Evolutionary conservation across 2,113 vertebrate species (phyloP).

Genomic region (Cochlearius cochlearius): DNA sequence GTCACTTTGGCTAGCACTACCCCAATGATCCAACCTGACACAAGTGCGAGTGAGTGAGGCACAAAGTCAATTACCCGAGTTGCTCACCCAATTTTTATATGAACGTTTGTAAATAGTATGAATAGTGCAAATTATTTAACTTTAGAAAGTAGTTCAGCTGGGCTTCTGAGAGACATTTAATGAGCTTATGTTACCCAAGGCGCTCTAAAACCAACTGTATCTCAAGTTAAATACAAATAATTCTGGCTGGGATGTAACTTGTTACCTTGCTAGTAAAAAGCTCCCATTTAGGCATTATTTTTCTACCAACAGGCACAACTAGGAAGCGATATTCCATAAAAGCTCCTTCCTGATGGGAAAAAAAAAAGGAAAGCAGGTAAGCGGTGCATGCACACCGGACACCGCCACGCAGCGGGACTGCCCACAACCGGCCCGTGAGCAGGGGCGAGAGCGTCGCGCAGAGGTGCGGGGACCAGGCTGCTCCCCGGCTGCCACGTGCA

Average conservation of each 20-base stretch:
- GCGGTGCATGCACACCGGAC: fast-evolving
- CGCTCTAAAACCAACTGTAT: background rate
- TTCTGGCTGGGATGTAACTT: background rate
- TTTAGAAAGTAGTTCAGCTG: background rate
- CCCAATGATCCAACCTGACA: background rate
- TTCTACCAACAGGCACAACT: background rate
- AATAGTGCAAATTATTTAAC: background rate
- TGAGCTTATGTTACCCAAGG: background rate
- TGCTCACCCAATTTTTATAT: background rate
- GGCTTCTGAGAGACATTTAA: background rate
- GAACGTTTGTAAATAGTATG: background rate
- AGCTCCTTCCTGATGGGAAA: background rate
- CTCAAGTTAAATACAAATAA: background rate
- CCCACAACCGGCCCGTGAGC: background rate
- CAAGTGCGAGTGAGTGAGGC: fast-evolving
- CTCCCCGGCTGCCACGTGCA: fast-evolving
- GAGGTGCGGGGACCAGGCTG: background rate
- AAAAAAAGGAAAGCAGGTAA: background rate
- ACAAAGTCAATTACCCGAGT: background rate
- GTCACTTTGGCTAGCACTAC: too few species aligned
- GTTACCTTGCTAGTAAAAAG: background rate
- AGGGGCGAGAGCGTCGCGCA: fast-evolving
- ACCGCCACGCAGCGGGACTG: background rate
- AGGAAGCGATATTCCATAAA: background rate
- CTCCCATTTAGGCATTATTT: background rate